phyloP scores from a whole-genome alignment of 2,113 vertebrate genomes.

The Lophius piscatorius region DNA sequence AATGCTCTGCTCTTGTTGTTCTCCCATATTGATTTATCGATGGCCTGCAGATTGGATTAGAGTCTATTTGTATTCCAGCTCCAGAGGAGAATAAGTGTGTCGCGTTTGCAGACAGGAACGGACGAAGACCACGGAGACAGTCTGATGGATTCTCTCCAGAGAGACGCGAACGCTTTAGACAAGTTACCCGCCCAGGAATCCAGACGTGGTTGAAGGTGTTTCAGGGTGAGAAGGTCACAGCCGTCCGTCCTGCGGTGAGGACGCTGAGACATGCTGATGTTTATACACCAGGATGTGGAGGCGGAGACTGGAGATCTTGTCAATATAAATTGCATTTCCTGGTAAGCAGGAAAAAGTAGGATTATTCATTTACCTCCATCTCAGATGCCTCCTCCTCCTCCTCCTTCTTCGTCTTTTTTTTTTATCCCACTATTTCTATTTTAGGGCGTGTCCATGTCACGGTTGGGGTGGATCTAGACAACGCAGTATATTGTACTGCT shows the following conservation, averaged over 20 bases:
- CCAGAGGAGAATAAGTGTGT: conserved; percentile 26
- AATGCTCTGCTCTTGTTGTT: conserved; percentile 29
- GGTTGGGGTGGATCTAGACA: conserved; percentile 46
- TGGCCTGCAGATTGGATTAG: conserved; percentile 63
- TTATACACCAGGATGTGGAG: conserved; percentile 6
- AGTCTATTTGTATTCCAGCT: conserved; percentile 46
- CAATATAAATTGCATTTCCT: neutral
- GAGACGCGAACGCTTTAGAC: conserved; percentile 21
- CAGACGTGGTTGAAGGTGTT: conserved; percentile 10
- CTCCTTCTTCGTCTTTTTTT: no score
- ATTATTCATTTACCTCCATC: neutral
- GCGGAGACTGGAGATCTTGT: neutral
- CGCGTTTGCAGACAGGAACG: conserved; percentile 36
- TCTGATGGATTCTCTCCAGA: conserved; percentile 50
- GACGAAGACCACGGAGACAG: conserved; percentile 18
- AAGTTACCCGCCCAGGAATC: conserved; percentile 34
- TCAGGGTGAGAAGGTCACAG: conserved; percentile 34
- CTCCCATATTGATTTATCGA: conserved; percentile 56
- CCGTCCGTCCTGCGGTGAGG: conserved; percentile 30
- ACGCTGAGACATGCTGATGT: conserved; percentile 11
- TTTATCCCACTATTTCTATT: conserved; percentile 33
- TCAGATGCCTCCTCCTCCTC: neutral
- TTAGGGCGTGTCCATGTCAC: conserved; percentile 45
- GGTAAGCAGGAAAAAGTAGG: conserved; percentile 1
- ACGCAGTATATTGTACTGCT: conserved; percentile 18